These are phyloP conservation scores for Neoitamus cyanurus DNA, from an alignment of 2,888 invertebrate genomes.

Conservation along the genomic window DNA sequence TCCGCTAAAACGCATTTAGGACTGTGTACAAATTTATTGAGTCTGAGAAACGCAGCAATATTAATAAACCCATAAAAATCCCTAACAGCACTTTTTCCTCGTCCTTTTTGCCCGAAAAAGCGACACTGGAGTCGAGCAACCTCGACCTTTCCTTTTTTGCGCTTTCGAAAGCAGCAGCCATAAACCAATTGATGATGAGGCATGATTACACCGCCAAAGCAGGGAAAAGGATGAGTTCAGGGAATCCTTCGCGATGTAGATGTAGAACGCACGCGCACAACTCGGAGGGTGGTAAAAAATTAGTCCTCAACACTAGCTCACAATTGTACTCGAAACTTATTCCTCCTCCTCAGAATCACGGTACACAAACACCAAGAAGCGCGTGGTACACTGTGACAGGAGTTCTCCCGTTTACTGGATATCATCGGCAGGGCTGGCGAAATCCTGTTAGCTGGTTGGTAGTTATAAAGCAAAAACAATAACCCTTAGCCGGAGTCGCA, in stretches of 20 bases:
- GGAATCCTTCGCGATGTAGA: neutral
- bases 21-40: neutral
- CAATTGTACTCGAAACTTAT: neutral
- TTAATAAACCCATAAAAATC: constrained; percentile 35
- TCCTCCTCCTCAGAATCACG: neutral
- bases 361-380: constrained; percentile 4
- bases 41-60: constrained; percentile 15
- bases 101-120: neutral
- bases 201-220: constrained; percentile 30
- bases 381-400: neutral
- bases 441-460: constrained; percentile 34
- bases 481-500: constrained; percentile 3
- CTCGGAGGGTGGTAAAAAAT: neutral
- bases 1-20: neutral
- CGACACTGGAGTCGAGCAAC: neutral
- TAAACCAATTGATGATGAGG: constrained; percentile 36
- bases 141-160: constrained; percentile 18
- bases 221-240: constrained; percentile 32
- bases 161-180: neutral
- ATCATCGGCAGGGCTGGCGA: neutral
- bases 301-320: neutral
- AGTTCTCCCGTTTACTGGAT: constrained; percentile 8
- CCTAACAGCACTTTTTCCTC: constrained; percentile 3
- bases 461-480: constrained; percentile 8
- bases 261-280: neutral